Evolutionary conservation across 2,888 invertebrate genomes (phyloP).

Genomic region (Quadriops clusia): DNA sequence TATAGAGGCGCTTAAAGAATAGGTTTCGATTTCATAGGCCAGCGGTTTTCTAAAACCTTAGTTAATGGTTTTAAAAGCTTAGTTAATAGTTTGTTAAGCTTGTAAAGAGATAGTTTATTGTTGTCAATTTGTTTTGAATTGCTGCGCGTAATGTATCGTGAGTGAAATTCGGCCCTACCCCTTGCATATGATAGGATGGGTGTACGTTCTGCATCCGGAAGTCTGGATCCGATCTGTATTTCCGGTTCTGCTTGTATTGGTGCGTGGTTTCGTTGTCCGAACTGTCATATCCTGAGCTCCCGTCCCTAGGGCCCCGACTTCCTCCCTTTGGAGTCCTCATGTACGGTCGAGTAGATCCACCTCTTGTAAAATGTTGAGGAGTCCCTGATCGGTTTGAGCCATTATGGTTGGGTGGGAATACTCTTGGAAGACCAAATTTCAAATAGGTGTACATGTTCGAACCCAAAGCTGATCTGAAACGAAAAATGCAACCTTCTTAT

Average conservation of each 20-base stretch:
- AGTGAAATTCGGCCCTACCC: conserved; percentile 32
- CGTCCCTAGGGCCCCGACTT: conserved; percentile 60
- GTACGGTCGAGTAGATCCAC: conserved; percentile 2
- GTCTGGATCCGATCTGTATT: conserved; percentile 79
- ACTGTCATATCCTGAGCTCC: conserved; percentile 87
- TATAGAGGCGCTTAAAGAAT: too few relatives aligned
- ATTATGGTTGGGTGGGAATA: conserved; percentile 74
- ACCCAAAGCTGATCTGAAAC: conserved; percentile 64
- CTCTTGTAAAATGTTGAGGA: conserved; percentile 36
- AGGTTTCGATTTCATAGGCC: too few relatives aligned
- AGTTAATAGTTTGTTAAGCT: too few relatives aligned
- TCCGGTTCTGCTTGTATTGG: conserved; percentile 51
- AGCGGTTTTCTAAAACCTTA: too few relatives aligned
- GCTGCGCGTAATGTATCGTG: too few relatives aligned
- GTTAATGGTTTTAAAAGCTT: too few relatives aligned
- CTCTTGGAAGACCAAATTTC: conserved; percentile 85
- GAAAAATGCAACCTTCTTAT: too few relatives aligned
- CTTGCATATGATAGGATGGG: conserved; percentile 40
- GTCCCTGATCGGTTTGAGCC: conserved; percentile 58
- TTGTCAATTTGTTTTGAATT: too few relatives aligned
- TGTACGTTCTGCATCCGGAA: conserved; percentile 58
- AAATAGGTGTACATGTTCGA: conserved; percentile 90
- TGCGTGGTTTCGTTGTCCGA: conserved; percentile 69
- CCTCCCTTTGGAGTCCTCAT: conserved; percentile 42
- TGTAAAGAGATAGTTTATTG: too few relatives aligned